Percentiles rank a stretch among this genome's conserved stretches.
Evolutionary conservation across 2,797 vertebrate species (phyloP).

Genomic region (Lepilemur septentrionalis): DNA sequence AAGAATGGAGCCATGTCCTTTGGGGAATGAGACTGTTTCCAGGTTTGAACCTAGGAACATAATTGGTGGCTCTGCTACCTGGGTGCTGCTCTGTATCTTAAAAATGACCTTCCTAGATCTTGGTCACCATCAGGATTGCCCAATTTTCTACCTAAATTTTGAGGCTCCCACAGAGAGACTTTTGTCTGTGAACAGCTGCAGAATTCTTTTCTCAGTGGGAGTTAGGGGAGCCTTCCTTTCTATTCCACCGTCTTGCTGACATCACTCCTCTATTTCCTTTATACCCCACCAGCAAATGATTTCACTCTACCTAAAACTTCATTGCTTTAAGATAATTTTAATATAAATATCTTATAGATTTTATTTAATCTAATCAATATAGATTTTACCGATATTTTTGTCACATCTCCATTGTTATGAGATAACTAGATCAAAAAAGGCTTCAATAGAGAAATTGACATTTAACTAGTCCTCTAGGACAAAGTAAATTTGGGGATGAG

Average conservation of each 20-base stretch:
- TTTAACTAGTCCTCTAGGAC: not conserved
- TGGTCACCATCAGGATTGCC: not conserved
- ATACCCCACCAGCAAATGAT: not conserved
- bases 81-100: not conserved
- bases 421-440: not conserved
- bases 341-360: not conserved
- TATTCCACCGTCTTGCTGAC: not conserved
- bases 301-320: not conserved
- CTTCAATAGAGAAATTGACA: not conserved
- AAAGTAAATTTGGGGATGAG: not conserved
- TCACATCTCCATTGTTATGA: not conserved
- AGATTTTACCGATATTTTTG: not conserved
- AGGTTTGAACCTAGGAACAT: not conserved
- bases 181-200: not conserved
- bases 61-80: not conserved
- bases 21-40: not conserved
- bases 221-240: not conserved
- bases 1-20: not conserved
- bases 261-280: not conserved
- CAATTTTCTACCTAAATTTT: not conserved
- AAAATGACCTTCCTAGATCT: not conserved
- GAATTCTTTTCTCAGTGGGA: not conserved
- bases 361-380: not conserved
- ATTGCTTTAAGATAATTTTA: not conserved
- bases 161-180: not conserved